phyloP scores from a whole-genome alignment of 2,113 vertebrate genomes.

The Oreochromis niloticus region DNA sequence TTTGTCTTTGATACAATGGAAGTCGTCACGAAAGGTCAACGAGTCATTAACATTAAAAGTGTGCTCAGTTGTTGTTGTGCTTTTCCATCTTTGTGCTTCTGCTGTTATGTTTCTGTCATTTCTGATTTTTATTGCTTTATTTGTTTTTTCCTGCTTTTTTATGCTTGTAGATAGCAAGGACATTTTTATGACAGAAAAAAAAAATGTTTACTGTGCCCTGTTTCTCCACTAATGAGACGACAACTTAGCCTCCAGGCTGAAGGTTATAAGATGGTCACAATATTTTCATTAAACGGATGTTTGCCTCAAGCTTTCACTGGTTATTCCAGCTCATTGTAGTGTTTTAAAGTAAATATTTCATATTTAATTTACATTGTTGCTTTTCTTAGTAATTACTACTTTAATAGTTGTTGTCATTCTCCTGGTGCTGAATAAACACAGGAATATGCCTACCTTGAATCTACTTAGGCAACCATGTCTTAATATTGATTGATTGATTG shows the following conservation, averaged over 20 bases:
- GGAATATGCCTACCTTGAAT: neutral
- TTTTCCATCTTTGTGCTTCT: neutral
- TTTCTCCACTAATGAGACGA: constrained; percentile 10
- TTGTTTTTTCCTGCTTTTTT: neutral
- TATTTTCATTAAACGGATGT: constrained; percentile 27
- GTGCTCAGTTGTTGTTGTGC: neutral
- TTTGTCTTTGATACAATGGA: neutral
- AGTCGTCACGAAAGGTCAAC: neutral
- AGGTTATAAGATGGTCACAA: constrained; percentile 15
- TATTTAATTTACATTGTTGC: neutral
- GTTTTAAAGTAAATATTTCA: constrained; percentile 34
- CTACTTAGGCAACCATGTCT: neutral
- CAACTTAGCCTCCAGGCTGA: constrained; percentile 8
- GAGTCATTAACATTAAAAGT: neutral
- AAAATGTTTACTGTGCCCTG: neutral
- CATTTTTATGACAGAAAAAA: neutral
- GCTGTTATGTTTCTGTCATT: neutral
- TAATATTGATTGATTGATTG: neutral
- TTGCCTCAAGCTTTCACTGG: constrained; percentile 1
- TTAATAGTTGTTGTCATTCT: neutral
- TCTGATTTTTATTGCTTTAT: neutral
- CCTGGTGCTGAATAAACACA: neutral
- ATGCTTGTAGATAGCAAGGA: neutral
- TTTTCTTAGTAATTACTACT: neutral
- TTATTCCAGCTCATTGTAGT: constrained; percentile 10